Percentiles rank a stretch among this genome's conserved stretches.
Evolutionary conservation across 1,140 invertebrate genomes (phyloP).

Genomic region (Formica exsecta): DNA sequence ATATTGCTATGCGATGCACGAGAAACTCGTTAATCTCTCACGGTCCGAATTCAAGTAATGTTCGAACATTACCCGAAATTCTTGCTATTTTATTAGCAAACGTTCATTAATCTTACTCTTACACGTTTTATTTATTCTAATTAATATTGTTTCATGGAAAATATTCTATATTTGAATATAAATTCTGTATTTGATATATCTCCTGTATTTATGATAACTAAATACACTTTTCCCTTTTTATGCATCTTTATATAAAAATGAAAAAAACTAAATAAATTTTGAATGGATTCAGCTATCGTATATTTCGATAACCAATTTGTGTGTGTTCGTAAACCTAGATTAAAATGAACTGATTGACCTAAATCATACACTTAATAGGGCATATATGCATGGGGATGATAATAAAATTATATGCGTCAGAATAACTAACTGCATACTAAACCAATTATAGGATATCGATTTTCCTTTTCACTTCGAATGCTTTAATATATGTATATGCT

Average conservation of each 20-base stretch:
- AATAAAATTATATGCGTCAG: slow-evolving; percentile 48
- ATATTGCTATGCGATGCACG: slow-evolving; percentile 61
- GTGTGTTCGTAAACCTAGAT: not conserved
- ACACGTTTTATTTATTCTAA: not conserved
- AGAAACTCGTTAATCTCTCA: slow-evolving; percentile 51
- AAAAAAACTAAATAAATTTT: not conserved
- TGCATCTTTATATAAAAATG: not conserved
- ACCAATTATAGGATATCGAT: slow-evolving; percentile 61
- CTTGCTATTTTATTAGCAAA: slow-evolving; percentile 6
- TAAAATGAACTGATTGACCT: slow-evolving; percentile 13
- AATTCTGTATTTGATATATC: not conserved
- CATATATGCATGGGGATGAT: not conserved
- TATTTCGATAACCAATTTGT: not conserved
- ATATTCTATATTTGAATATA: no score
- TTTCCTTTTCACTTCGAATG: slow-evolving; percentile 22
- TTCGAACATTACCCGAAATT: slow-evolving; percentile 32
- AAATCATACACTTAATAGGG: slow-evolving; percentile 14
- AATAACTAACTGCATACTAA: slow-evolving; percentile 47
- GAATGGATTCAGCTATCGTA: not conserved
- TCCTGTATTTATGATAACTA: not conserved
- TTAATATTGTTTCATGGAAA: not conserved
- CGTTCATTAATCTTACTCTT: slow-evolving; percentile 19
- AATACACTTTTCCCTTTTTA: not conserved
- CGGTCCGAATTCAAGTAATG: slow-evolving; percentile 36
- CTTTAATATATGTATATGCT: slow-evolving; percentile 26